Evolutionary conservation across 2,888 invertebrate species (phyloP).

Genomic region (Argynnis bischoffii): DNA sequence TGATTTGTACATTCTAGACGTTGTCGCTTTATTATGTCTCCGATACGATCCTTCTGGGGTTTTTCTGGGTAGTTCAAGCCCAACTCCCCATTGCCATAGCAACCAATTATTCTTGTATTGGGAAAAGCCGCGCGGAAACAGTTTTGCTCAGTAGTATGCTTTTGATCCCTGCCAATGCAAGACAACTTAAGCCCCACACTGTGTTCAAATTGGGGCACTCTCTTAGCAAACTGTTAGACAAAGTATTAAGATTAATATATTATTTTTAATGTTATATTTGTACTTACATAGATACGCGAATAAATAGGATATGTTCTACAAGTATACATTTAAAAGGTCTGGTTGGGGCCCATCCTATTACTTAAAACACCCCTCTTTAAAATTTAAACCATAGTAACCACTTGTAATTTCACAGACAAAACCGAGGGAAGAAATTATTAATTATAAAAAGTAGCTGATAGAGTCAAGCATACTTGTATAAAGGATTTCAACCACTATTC

Average conservation of each 20-base stretch:
- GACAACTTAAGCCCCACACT: slow-evolving; percentile 70
- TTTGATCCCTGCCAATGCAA: slow-evolving; percentile 69
- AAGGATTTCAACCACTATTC: too few species aligned
- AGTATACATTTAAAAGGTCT: too few species aligned
- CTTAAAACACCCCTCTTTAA: too few species aligned
- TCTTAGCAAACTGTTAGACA: slow-evolving; percentile 63
- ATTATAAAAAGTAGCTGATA: too few species aligned
- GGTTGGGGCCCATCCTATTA: too few species aligned
- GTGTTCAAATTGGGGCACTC: slow-evolving; percentile 67
- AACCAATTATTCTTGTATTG: slow-evolving; percentile 63
- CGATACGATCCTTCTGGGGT: slow-evolving; percentile 35
- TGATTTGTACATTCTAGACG: slow-evolving; percentile 50
- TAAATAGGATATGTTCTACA: not conserved
- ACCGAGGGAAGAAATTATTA: too few species aligned
- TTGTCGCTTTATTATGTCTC: slow-evolving; percentile 46
- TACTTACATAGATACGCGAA: not conserved
- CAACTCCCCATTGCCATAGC: slow-evolving; percentile 75
- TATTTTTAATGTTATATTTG: not conserved
- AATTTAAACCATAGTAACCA: too few species aligned
- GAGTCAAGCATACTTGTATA: too few species aligned
- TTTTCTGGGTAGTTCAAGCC: slow-evolving; percentile 63
- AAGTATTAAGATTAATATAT: slow-evolving; percentile 10
- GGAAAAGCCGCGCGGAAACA: slow-evolving; percentile 68
- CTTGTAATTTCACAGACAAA: too few species aligned
- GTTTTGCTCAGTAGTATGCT: slow-evolving; percentile 66